A percentile compares a stretch with the other conserved stretches of the same genome.
Evolutionary conservation across 2,797 vertebrate species (phyloP).

Genomic region (Gila robusta): DNA sequence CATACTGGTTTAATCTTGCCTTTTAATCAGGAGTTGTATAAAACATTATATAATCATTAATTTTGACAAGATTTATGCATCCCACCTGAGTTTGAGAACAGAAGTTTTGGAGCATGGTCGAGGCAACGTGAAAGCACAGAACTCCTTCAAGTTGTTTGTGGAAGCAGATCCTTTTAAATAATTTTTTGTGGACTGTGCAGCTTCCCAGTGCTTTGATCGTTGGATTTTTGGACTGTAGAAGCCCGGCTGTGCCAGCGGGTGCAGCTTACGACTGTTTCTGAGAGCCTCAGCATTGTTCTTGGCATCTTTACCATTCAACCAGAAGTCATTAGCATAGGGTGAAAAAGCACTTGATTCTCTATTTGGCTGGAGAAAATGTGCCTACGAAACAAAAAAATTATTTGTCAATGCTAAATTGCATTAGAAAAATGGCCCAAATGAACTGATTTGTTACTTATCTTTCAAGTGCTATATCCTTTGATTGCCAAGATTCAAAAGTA

Average conservation of each 20-base stretch:
- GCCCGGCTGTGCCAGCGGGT: slow-evolving; percentile 56
- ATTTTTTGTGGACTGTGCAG: slow-evolving; percentile 24
- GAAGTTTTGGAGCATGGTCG: slow-evolving; percentile 48
- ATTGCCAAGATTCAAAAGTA: not conserved
- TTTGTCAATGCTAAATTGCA: not conserved
- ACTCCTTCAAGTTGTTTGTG: slow-evolving; percentile 36
- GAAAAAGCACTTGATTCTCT: slow-evolving; percentile 51
- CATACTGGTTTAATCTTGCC: not conserved
- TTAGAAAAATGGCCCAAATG: not conserved
- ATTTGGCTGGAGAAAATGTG: slow-evolving; percentile 57
- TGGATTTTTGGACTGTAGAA: slow-evolving; percentile 58
- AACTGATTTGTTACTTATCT: not conserved
- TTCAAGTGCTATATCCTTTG: not conserved
- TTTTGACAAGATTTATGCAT: not conserved
- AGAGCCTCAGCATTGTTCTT: slow-evolving; percentile 41
- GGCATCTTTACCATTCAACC: slow-evolving; percentile 42
- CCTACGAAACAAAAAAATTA: slow-evolving; percentile 40
- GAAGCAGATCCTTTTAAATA: slow-evolving; percentile 23
- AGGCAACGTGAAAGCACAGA: slow-evolving; percentile 52
- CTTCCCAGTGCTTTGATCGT: slow-evolving; percentile 47
- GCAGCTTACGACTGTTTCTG: slow-evolving; percentile 25
- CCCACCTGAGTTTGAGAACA: slow-evolving; percentile 61
- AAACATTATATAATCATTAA: not conserved
- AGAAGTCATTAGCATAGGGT: slow-evolving; percentile 48
- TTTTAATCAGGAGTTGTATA: not conserved